A percentile compares a stretch with the other conserved stretches of the same genome.
Evolutionary conservation across 1,140 invertebrate species (phyloP).

Genomic region (Orius insidiosus): DNA sequence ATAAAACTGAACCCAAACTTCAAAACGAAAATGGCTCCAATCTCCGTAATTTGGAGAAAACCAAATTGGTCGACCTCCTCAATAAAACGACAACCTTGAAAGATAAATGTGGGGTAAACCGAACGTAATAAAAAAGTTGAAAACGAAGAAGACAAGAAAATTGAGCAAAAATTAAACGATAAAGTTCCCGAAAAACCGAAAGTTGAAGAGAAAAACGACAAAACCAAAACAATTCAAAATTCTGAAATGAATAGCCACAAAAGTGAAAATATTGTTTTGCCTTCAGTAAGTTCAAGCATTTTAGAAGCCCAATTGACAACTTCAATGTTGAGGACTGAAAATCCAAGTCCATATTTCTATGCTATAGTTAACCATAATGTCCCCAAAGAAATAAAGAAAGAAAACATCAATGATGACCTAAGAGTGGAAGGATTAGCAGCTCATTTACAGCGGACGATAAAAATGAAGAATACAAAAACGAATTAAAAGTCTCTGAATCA

Average conservation of each 20-base stretch:
- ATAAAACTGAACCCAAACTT: no score
- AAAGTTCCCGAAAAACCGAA: no score
- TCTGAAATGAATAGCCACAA: not conserved
- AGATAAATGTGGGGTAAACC: no score
- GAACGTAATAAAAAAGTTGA: no score
- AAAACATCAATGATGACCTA: conserved; percentile 11
- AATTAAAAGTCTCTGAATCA: not conserved
- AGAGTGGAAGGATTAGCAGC: conserved; percentile 15
- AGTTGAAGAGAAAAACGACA: no score
- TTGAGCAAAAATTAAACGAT: no score
- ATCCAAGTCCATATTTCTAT: conserved; percentile 8
- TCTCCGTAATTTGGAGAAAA: no score
- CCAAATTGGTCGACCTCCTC: no score
- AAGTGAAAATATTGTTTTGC: not conserved
- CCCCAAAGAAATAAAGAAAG: conserved; percentile 1
- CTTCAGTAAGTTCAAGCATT: conserved; percentile 18
- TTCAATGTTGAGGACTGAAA: conserved; percentile 12
- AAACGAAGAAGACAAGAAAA: no score
- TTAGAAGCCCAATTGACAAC: conserved; percentile 19
- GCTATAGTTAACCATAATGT: conserved; percentile 9
- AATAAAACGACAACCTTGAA: no score
- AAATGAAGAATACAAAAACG: conserved; percentile 9
- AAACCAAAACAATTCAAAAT: no score
- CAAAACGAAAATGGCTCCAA: no score
- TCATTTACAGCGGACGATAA: conserved; percentile 14